Evolutionary conservation across 53 echinoderm and acorn worm species (phyloP).

Genomic region (Holothuria leucospilota): DNA sequence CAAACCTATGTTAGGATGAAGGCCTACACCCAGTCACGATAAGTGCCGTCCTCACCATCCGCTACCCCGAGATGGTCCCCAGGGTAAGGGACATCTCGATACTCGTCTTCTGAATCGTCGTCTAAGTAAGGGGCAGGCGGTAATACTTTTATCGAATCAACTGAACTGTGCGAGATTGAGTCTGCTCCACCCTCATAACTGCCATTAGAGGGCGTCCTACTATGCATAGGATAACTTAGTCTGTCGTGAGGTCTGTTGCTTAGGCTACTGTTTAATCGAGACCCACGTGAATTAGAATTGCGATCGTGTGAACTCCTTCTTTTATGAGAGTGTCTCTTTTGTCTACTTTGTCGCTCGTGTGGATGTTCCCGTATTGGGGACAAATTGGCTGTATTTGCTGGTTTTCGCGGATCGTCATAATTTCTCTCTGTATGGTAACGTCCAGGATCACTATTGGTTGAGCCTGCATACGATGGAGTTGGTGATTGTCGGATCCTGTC

Average conservation of each 20-base stretch:
- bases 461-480: not conserved
- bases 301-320: conserved; percentile 11
- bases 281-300: conserved; percentile 9
- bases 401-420: conserved; percentile 23
- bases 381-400: conserved; percentile 12
- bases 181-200: conserved; percentile 23
- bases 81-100: not conserved
- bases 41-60: conserved; percentile 11
- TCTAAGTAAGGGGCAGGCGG: conserved; percentile 38
- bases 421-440: conserved; percentile 2
- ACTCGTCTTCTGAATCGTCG: conserved; percentile 24
- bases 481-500: conserved; percentile 35
- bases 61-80: not conserved
- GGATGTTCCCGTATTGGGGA: conserved; percentile 60
- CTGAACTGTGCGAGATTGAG: conserved; percentile 7
- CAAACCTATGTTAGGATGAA: not conserved
- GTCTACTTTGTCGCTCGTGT: conserved; percentile 32
- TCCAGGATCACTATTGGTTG: conserved; percentile 21
- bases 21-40: conserved; percentile 33
- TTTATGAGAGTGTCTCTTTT: conserved; percentile 9
- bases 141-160: conserved; percentile 25
- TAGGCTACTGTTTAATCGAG: not conserved
- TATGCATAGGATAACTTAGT: not conserved
- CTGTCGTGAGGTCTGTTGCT: not conserved
- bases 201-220: conserved; percentile 24